These are phyloP conservation scores for Anhinga anhinga DNA, from an alignment of 2,113 vertebrate species.

Conservation along the genomic window DNA sequence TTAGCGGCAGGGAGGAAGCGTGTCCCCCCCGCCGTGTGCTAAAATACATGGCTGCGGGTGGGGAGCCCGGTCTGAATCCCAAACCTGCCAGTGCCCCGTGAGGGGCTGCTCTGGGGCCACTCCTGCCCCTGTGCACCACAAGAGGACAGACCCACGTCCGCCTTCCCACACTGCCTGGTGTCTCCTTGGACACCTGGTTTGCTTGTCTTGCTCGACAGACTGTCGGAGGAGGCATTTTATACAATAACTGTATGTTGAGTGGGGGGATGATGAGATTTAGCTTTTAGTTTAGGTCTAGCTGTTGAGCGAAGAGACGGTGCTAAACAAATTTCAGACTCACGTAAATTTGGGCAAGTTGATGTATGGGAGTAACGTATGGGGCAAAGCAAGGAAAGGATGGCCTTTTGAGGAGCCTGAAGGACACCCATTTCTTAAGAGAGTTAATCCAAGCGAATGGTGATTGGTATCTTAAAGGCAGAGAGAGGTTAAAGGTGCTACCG, in stretches of 20 bases:
- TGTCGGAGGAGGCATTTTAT: rapidly evolving
- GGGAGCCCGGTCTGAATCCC: neutral
- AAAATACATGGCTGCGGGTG: rapidly evolving
- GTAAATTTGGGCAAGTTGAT: neutral
- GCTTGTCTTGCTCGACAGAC: rapidly evolving
- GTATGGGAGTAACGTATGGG: neutral
- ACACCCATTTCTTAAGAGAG: neutral
- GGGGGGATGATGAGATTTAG: neutral
- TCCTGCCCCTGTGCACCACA: neutral
- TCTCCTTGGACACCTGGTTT: neutral
- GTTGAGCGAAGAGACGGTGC: neutral
- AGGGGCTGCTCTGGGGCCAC: too few relatives aligned
- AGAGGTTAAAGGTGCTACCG: neutral
- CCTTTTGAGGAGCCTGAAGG: neutral
- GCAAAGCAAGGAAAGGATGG: neutral
- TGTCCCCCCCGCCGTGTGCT: neutral
- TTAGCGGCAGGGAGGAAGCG: rapidly evolving
- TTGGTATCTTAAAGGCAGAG: neutral
- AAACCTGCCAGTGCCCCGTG: rapidly evolving
- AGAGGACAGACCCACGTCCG: neutral
- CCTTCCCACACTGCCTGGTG: neutral
- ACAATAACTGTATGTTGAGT: neutral
- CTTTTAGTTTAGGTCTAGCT: neutral
- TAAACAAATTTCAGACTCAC: neutral
- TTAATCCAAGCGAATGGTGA: neutral